Percentiles rank a stretch among this genome's conserved stretches.
These are phyloP conservation scores for Ylistrum balloti DNA, from an alignment of 1,140 invertebrate genomes.

Conservation along the genomic window DNA sequence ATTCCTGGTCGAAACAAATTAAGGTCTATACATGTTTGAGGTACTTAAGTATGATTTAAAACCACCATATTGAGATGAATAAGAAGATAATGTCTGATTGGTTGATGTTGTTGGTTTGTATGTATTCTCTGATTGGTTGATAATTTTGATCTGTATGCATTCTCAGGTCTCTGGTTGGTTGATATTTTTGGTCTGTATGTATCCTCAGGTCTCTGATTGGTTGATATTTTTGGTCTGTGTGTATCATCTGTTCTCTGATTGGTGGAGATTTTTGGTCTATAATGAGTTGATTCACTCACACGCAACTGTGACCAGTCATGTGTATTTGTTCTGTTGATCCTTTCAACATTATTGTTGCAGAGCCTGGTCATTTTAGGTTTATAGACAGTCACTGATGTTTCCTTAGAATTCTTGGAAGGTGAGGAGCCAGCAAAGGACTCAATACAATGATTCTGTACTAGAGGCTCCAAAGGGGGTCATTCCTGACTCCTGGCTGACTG, in stretches of 20 bases:
- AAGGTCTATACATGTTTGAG: slow-evolving; percentile 45
- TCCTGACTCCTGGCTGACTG: not conserved
- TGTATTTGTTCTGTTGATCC: not conserved
- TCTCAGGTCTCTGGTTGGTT: not conserved
- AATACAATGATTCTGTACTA: slow-evolving; percentile 51
- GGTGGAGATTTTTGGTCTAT: not conserved
- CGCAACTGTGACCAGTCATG: not conserved
- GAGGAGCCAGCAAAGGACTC: slow-evolving; percentile 40
- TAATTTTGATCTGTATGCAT: not conserved
- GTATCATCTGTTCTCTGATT: not conserved
- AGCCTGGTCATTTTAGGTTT: slow-evolving; percentile 4
- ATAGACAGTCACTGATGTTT: not conserved
- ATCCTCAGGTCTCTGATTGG: no score
- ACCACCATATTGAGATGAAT: not conserved
- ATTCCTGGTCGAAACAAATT: not conserved
- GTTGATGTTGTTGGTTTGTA: not conserved
- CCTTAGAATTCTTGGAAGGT: not conserved
- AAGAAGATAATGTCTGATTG: not conserved
- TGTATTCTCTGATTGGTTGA: no score
- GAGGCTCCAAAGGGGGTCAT: slow-evolving; percentile 7
- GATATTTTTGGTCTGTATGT: not conserved
- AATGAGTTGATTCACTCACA: not conserved
- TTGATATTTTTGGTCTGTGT: no score
- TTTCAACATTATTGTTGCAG: not conserved
- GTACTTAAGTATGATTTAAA: not conserved